Percentiles rank a stretch among this genome's conserved stretches.
These are phyloP conservation scores for Notamacropus eugenii DNA, from an alignment of 2,797 vertebrate genomes.

Conservation along the genomic window DNA sequence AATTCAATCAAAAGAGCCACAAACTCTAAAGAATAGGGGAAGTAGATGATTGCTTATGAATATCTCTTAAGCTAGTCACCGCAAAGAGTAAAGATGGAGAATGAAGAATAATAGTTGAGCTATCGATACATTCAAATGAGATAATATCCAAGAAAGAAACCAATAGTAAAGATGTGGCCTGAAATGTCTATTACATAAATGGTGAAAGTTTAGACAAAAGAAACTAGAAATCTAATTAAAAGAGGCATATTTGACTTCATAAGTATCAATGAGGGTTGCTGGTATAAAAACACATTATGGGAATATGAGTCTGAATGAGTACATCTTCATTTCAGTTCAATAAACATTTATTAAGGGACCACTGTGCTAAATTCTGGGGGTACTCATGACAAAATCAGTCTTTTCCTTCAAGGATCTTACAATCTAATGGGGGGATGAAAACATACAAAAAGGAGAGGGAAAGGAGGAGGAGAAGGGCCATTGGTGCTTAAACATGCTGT, in stretches of 20 bases:
- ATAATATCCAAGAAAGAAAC: background rate
- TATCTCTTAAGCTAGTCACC: background rate
- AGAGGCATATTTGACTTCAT: background rate
- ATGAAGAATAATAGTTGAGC: background rate
- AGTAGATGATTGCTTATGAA: background rate
- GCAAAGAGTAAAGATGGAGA: background rate
- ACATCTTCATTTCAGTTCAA: background rate
- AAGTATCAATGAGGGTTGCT: background rate
- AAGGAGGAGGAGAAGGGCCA: rapidly evolving
- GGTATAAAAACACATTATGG: background rate
- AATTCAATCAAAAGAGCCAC: background rate
- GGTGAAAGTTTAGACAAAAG: background rate
- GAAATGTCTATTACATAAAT: background rate
- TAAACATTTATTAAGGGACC: background rate
- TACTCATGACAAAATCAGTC: background rate
- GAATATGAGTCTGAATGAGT: background rate
- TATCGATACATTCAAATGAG: background rate
- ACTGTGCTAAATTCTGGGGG: background rate
- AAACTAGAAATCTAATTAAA: background rate
- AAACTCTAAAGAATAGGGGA: background rate
- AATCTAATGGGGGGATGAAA: background rate
- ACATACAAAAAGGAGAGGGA: background rate
- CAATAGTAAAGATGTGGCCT: background rate
- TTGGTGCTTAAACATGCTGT: background rate
- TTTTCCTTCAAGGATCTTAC: background rate